Percentiles rank a stretch among this genome's conserved stretches.
Conservation (phyloP, 1,140 invertebrate species). For the Nebria ingens region DNA sequence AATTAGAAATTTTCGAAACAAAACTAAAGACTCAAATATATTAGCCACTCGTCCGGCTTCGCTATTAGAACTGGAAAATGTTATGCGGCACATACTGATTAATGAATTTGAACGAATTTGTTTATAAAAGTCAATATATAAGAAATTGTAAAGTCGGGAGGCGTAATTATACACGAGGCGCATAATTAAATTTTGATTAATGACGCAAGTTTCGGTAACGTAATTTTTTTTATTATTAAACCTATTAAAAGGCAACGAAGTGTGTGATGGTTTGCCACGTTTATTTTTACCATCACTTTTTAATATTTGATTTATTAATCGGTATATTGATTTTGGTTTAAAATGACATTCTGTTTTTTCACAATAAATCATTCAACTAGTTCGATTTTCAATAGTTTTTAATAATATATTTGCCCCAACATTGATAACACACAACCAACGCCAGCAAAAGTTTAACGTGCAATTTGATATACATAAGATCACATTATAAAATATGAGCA, state of each 20-base stretch:
- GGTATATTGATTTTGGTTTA: no score
- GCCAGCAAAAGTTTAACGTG: no score
- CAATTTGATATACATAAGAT: no score
- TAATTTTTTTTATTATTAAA: background rate
- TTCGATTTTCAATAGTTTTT: background rate
- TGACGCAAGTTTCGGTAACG: slow-evolving; percentile 12
- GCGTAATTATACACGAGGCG: slow-evolving; percentile 17
- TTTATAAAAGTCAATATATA: slow-evolving; percentile 23
- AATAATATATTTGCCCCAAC: no score
- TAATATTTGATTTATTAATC: slow-evolving; percentile 9
- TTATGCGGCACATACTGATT: slow-evolving; percentile 19
- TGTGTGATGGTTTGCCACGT: slow-evolving; percentile 1
- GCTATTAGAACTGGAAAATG: no score
- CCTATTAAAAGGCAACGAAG: background rate
- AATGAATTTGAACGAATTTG: slow-evolving; percentile 21
- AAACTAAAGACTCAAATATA: no score
- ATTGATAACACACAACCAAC: no score
- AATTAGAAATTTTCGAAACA: no score
- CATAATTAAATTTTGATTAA: slow-evolving; percentile 28
- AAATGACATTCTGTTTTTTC: no score
- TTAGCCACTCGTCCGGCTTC: no score
- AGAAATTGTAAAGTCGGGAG: slow-evolving; percentile 23
- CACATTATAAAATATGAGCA: no score
- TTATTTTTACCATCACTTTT: slow-evolving; percentile 6
- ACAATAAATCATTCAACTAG: no score